A percentile compares a stretch with the other conserved stretches of the same genome.
Conservation (phyloP, 1,140 invertebrate species). For the Ips typographus region DNA sequence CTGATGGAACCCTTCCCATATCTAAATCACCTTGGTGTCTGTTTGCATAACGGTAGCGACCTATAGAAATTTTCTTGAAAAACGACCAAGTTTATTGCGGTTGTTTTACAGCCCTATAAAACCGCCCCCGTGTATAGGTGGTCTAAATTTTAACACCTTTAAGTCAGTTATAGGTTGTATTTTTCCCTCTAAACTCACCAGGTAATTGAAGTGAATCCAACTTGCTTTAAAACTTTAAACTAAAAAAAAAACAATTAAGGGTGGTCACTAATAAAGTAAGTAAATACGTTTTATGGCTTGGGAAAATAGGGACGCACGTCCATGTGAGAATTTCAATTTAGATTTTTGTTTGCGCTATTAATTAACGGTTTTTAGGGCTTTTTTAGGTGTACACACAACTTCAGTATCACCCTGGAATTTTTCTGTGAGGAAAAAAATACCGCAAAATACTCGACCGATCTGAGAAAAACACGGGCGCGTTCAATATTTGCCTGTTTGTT, state of each 20-base stretch:
- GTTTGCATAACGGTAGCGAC: constrained; percentile 11
- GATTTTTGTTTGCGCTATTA: constrained; percentile 6
- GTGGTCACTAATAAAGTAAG: constrained; percentile 13
- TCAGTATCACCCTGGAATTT: not conserved
- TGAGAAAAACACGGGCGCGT: constrained; percentile 22
- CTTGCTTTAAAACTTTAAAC: not conserved
- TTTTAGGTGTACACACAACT: not conserved
- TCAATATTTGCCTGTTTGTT: constrained; percentile 29
- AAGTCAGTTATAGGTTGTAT: not conserved
- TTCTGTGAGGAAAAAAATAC: not conserved
- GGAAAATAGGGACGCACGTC: constrained; percentile 25
- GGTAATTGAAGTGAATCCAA: not conserved
- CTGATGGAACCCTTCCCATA: constrained; percentile 7
- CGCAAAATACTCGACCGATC: constrained; percentile 6
- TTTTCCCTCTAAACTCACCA: not conserved
- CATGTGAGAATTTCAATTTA: constrained; percentile 27
- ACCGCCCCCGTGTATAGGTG: constrained; percentile 7
- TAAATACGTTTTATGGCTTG: constrained; percentile 25
- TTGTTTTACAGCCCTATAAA: constrained; percentile 4
- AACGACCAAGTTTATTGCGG: not conserved
- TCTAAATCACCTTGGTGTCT: not conserved
- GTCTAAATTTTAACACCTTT: constrained; percentile 14
- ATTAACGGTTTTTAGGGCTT: constrained; percentile 11
- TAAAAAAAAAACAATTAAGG: constrained; percentile 13
- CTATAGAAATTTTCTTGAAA: not conserved